Base-by-base conservation (phyloP, 1,140 invertebrate species). In the Microplitis demolitor region DNA sequence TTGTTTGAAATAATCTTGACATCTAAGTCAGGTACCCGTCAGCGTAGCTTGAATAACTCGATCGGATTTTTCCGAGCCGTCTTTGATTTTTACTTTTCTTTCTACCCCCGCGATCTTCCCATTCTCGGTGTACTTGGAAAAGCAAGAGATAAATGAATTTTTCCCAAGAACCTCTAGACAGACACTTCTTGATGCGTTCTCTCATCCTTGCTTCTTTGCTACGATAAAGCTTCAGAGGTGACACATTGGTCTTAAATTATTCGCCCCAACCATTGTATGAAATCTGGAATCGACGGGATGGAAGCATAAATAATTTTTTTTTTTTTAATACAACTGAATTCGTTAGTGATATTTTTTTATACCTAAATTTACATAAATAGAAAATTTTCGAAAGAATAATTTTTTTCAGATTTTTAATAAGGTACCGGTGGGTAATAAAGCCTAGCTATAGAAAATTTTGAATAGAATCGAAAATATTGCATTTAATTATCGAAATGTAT, bases 61-160 rank as follows among this genome's bases (percentile, higher is more conserved):
- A 61, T 33, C 60, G 16, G 24, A 33, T 61, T 61, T 61, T 61
- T 61, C 60, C 60, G 31, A 61, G 60, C 13, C 33, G 9, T 13
- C 8, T 31, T 4, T 61, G 11, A 9, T 13, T 33, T 13, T 24
- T 24, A 13, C 13, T 56, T 14, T 61, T 31, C 60, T 61, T 6
- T 61, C 13, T 61, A 24, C n/a, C 4, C 33, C 13, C 33, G 6
- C 9, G 6, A 24, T 61, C 33, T 61, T 31, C 4, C 60, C 5
- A 56, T 14, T 56, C n/a, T 56, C 53, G n/a, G 16, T 56, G 3
- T 56, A 24, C n/a, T 56, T 56, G 53, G 53, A n/a, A 64, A 64
- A 37, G 62, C 6, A 24, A 56, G 16, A 56, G 53, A 37, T 33
- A 64, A 64, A 64, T 64, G 62, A 64, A 64, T 64, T 64, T 64